Evolutionary conservation across 2,888 invertebrate species (phyloP), one percentile per base, ranked within the genome.

Genomic region (Tiphia femorata): DNA sequence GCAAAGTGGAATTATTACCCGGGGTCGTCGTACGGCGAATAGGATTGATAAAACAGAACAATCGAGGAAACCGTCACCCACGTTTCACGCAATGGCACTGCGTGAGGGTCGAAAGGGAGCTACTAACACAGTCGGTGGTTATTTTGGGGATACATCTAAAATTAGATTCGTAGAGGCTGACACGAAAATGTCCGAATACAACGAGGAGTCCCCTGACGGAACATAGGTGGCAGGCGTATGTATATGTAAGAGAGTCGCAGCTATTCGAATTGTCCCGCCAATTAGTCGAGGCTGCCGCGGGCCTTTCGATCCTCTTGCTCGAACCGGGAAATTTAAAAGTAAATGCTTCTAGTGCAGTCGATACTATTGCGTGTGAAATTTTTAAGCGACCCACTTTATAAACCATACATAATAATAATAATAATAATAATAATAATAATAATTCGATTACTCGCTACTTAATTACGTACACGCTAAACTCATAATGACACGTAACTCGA

Each of bases 101-200:
- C 52, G 53, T 51, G 38, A 43, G 47, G 44, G 46, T 43, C 55
- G 57, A 53, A 57, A 67, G 65, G 55, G 61, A 65, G 50, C 49
- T 44, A 48, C 59, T 33, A 47, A 66, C 50, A 58, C 49, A 59
- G 58, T 58, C 55, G 46, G 51, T 61, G 59, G 68, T 73, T 76
- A 76, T 76, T 76, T 75, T 55, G 62, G 70, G 76, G 65, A 66
- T 71, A 70, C 54, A 61, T 70, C 75, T 76, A 72, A 68, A 72
- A 62, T 72, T 75, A 72, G 76, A 75, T 49, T 63, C 63, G 59
- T 62, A 64, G 64, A 69, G 69, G 48, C 40, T 29, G 35, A 47
- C 41, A 47, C 50, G 47, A 57, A 48, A 27, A 17, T 21, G 19
- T 19, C 17, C 46, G 52, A 44, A 12, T 46, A 35, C 40, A 29